Evolutionary conservation across 1,140 invertebrate genomes (phyloP).

Genomic region (Antheraea pernyi): DNA sequence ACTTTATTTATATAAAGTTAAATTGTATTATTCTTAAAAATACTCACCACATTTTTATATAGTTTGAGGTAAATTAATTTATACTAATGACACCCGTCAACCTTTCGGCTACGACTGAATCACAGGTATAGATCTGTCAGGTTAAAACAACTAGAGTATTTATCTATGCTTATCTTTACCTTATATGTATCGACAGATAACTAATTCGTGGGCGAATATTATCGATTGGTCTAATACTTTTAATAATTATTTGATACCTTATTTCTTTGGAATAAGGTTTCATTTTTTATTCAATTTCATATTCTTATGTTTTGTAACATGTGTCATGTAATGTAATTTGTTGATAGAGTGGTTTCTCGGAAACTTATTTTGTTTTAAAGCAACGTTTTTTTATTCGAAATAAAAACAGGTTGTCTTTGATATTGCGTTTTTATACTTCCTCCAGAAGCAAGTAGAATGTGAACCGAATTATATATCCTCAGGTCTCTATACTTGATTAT

Average conservation of each 20-base stretch:
- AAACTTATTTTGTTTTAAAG: too few relatives aligned
- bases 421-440: too few relatives aligned
- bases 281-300: neutral
- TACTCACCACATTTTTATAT: conserved; percentile 7
- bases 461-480: too few relatives aligned
- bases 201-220: neutral
- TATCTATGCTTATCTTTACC: conserved; percentile 8
- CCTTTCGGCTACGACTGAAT: conserved; percentile 13
- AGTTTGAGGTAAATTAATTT: neutral
- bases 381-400: too few relatives aligned
- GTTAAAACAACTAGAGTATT: conserved; percentile 11
- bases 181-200: conserved; percentile 5
- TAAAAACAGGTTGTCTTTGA: too few relatives aligned
- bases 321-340: too few relatives aligned
- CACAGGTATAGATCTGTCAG: conserved; percentile 9
- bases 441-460: too few relatives aligned
- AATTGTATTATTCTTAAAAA: neutral
- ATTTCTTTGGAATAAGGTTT: neutral
- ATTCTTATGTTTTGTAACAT: neutral
- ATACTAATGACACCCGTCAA: neutral
- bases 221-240: neutral
- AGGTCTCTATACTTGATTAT: too few relatives aligned
- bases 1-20: neutral
- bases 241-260: neutral
- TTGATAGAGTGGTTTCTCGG: too few relatives aligned